Percentiles rank a stretch among this genome's conserved stretches.
Conservation (phyloP, 2,797 vertebrate species). For the Menidia menidia region DNA sequence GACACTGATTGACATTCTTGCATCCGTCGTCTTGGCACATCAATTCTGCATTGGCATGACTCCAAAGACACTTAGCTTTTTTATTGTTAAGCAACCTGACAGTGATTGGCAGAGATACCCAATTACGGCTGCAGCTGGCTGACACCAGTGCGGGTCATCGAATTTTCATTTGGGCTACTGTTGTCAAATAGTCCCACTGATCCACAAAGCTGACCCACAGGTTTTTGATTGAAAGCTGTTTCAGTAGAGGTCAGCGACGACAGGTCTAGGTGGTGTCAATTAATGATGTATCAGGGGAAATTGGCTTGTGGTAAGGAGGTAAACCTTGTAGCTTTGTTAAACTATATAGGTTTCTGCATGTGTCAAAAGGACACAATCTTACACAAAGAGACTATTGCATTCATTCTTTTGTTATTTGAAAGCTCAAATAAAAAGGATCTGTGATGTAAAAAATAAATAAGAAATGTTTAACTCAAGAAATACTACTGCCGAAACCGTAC, state of each 20-base stretch:
- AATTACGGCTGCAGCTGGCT: slow-evolving; percentile 63
- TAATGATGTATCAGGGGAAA: slow-evolving; percentile 53
- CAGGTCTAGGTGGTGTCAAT: slow-evolving; percentile 21
- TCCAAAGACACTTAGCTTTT: slow-evolving; percentile 41
- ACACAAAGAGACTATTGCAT: background rate
- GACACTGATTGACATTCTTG: slow-evolving; percentile 28
- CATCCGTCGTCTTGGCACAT: slow-evolving; percentile 2
- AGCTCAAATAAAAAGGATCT: background rate
- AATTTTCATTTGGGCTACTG: slow-evolving; percentile 54
- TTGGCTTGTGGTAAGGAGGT: slow-evolving; percentile 7
- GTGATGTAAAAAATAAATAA: background rate
- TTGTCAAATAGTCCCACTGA: slow-evolving; percentile 65
- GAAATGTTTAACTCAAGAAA: too few relatives aligned
- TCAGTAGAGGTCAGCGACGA: slow-evolving; percentile 19
- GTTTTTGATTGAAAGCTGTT: slow-evolving; percentile 36
- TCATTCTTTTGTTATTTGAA: background rate
- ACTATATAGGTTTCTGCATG: background rate
- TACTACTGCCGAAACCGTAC: too few relatives aligned
- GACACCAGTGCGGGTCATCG: slow-evolving; percentile 52
- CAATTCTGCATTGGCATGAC: slow-evolving; percentile 9
- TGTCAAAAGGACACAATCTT: background rate
- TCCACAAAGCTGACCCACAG: slow-evolving; percentile 25
- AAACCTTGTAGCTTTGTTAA: slow-evolving; percentile 13
- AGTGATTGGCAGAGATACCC: slow-evolving; percentile 68
- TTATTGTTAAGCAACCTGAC: slow-evolving; percentile 41